Evolutionary conservation across 2,797 vertebrate genomes (phyloP).

Genomic region (Vireo griseus): DNA sequence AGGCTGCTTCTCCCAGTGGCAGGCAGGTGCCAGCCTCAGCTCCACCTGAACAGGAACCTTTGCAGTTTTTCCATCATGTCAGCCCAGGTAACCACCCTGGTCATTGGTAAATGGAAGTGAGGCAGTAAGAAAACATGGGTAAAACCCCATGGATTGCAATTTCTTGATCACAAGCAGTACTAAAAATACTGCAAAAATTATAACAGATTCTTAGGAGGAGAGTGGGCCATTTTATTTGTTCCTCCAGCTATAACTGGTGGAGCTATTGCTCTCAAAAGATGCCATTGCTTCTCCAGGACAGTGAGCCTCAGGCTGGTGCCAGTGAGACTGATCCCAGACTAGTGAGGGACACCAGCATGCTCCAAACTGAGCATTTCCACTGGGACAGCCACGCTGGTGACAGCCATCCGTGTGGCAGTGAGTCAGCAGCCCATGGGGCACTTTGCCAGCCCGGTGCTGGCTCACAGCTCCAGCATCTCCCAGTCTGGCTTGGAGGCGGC

Average conservation of each 20-base stretch:
- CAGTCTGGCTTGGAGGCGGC: not conserved
- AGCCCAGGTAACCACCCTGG: not conserved
- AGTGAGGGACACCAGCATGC: fast-evolving
- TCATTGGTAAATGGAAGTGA: not conserved
- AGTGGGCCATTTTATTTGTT: not conserved
- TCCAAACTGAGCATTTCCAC: not conserved
- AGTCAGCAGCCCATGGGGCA: not conserved
- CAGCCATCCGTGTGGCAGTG: not conserved
- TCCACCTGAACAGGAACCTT: not conserved
- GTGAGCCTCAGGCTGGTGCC: not conserved
- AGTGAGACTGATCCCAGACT: not conserved
- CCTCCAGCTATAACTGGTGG: not conserved
- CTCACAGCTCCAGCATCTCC: not conserved
- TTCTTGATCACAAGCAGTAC: not conserved
- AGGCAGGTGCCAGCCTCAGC: not conserved
- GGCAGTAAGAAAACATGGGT: not conserved
- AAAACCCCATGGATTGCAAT: not conserved
- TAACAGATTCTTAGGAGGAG: not conserved
- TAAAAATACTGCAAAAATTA: not conserved
- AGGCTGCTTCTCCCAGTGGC: not conserved
- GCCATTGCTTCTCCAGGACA: not conserved
- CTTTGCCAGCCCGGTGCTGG: fast-evolving
- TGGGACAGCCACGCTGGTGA: fast-evolving
- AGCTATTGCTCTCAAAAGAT: not conserved
- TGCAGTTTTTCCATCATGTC: not conserved